Evolutionary conservation across 2,888 invertebrate genomes (phyloP), one percentile per base, ranked within the genome.

Genomic region (Beris chalybata): DNA sequence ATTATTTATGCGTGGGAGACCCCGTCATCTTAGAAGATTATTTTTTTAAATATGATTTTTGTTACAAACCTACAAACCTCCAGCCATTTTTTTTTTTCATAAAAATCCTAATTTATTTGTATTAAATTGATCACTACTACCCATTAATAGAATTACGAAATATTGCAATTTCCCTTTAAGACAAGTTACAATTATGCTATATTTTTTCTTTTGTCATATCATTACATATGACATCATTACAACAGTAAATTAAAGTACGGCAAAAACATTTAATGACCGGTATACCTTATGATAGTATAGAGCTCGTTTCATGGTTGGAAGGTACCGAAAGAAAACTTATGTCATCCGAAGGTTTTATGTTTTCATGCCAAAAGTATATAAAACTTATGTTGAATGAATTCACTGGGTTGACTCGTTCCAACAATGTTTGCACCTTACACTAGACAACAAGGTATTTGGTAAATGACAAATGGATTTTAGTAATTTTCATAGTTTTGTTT

Each of bases 281-380:
- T 12, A 30, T 31, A 52, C 22, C 22, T 52, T 7, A 12, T 11
- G 7, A 52, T 12, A 6, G 22, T 5, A 11, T 9, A 38, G 2
- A 38, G 7, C 38, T 38, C 43, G 43, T 56, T 56, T 43, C 56
- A 56, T 43, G 56, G 15, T 56, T 43, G 43, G 15, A 43, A 15
- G 56, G 43, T 56, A 56, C 38, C 4, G 38, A 43, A 54, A 11
- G 7, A 54, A 54, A 54, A 43, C 56, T 56, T 56, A 56, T 56
- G 56, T 56, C 38, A 56, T 43, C 32, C 5, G 3, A 13, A 43
- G 13, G 38, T 56, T 56, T 22, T 13, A 32, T 7, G 43, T 38
- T 56, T 43, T 15, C 44, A 38, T 56, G 54, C 12, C n/a, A 54
- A 32, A 54, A 15, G 9, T 38, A 38, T 38, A 38, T 38, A 38